Conservation (phyloP, 2,888 invertebrate genomes). For the Sympetrum striolatum region DNA sequence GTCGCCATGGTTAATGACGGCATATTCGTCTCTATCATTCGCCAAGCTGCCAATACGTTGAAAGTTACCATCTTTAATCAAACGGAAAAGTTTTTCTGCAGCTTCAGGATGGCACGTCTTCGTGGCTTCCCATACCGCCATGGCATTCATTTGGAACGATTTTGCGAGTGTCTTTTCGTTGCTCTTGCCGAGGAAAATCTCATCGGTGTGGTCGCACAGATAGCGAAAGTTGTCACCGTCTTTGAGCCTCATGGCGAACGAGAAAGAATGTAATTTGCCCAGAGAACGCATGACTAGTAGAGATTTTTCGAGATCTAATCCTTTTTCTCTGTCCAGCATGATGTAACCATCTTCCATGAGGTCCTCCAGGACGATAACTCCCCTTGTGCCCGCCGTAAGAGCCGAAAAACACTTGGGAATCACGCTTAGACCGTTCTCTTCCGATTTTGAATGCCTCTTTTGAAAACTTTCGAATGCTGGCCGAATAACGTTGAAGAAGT, state of each 20-base stretch:
- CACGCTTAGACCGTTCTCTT: constrained; percentile 54
- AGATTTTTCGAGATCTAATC: constrained; percentile 52
- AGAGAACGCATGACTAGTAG: constrained; percentile 22
- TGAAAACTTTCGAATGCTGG: constrained; percentile 53
- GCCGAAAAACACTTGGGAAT: neutral
- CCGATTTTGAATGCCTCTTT: neutral
- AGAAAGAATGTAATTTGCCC: constrained; percentile 45
- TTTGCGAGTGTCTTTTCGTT: neutral
- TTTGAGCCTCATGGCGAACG: constrained; percentile 54
- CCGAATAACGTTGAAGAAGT: constrained; percentile 55
- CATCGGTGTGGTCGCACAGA: neutral
- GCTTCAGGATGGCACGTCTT: neutral
- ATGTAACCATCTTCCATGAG: constrained; percentile 54
- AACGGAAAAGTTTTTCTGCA: neutral
- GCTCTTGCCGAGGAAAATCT: constrained; percentile 17
- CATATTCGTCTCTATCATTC: neutral
- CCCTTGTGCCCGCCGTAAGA: constrained; percentile 54
- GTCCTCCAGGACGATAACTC: constrained; percentile 56
- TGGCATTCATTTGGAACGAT: constrained; percentile 2
- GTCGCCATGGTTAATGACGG: constrained; percentile 48
- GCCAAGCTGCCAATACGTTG: neutral
- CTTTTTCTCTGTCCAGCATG: constrained; percentile 54
- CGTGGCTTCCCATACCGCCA: neutral
- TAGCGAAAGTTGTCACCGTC: constrained; percentile 54
- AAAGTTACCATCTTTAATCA: neutral